A percentile compares a stretch with the other conserved stretches of the same genome.
Conservation (phyloP, 1,140 invertebrate species). For the Bombus affinis region DNA sequence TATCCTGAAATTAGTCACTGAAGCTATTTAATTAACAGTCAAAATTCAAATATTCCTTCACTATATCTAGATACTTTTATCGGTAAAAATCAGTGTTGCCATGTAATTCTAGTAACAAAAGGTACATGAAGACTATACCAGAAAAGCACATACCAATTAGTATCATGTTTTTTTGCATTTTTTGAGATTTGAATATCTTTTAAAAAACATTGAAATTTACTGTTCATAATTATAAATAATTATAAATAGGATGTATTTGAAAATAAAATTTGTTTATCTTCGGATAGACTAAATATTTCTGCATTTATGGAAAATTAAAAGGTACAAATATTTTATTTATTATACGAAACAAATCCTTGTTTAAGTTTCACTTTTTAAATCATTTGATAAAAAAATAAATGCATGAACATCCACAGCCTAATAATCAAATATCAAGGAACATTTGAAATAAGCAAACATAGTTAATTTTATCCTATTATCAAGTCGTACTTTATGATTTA, state of each 20-base stretch:
- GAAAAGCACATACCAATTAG: background rate
- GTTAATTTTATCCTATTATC: too few species aligned
- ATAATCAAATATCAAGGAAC: background rate
- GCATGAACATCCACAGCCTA: too few species aligned
- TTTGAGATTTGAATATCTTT: background rate
- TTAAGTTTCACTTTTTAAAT: background rate
- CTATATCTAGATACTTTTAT: background rate
- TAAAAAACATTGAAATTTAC: background rate
- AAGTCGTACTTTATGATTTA: too few species aligned
- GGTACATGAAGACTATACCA: background rate
- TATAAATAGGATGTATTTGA: background rate
- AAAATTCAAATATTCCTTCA: background rate
- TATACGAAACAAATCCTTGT: too few species aligned
- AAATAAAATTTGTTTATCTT: background rate
- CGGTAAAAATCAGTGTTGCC: background rate
- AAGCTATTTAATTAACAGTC: background rate
- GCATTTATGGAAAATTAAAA: background rate
- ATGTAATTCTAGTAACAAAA: background rate
- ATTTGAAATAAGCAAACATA: background rate
- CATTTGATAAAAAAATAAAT: too few species aligned
- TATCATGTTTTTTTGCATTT: background rate
- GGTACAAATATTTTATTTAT: too few species aligned
- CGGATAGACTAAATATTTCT: background rate
- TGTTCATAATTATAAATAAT: background rate
- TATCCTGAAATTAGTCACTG: background rate